Conservation (phyloP, 2,113 vertebrate genomes). For the Callaeas wilsoni region DNA sequence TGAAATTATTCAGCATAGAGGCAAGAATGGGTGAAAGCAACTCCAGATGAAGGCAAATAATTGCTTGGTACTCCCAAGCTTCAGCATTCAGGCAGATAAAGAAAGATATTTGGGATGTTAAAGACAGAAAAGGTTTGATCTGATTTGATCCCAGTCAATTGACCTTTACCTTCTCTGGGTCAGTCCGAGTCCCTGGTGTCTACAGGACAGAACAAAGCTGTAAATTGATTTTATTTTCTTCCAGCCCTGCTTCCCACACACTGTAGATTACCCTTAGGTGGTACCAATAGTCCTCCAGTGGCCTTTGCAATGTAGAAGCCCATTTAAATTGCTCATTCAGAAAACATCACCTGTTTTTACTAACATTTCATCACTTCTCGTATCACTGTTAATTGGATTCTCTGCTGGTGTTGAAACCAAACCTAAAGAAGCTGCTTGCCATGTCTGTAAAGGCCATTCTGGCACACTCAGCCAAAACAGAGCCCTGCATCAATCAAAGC, state of each 20-base stretch:
- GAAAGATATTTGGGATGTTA: not conserved
- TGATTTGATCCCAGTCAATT: not conserved
- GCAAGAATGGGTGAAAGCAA: not conserved
- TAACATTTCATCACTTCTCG: not conserved
- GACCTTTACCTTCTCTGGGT: not conserved
- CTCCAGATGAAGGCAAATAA: not conserved
- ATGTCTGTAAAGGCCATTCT: not conserved
- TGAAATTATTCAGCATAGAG: not conserved
- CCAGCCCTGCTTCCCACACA: not conserved
- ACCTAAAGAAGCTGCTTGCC: not conserved
- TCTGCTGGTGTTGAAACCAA: not conserved
- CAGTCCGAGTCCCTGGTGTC: not conserved
- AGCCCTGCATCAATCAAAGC: not conserved
- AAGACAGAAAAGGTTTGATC: not conserved
- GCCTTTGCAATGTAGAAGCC: not conserved
- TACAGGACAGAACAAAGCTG: not conserved
- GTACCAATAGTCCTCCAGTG: not conserved
- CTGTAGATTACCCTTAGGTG: not conserved
- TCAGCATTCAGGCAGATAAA: not conserved
- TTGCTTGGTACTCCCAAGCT: not conserved
- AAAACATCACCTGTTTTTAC: not conserved
- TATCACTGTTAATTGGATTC: not conserved
- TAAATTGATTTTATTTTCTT: not conserved
- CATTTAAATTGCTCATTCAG: not conserved
- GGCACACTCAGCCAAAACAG: not conserved